Base-by-base conservation (phyloP, 2,113 vertebrate species). In the Dicentrarchus labrax region DNA sequence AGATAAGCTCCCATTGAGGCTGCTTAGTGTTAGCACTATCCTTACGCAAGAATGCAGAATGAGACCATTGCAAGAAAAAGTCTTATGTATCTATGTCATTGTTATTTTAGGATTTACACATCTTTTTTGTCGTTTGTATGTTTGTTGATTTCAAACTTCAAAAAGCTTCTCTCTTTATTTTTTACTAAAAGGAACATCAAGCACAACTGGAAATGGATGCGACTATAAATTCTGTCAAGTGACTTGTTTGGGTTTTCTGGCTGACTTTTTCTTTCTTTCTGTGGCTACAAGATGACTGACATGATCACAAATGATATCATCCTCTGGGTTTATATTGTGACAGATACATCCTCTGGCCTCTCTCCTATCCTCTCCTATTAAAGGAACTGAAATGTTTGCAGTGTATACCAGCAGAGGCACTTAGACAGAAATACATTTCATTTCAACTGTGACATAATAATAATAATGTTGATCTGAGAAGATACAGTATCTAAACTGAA, bases 331-430 rank as follows among this genome's bases (percentile, higher is more conserved):
- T 30, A 30, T 30, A 30, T 50, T 50, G 45, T 12, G 22, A 72
- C 22, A 56, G 16, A n/a, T 56, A 19, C 21, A 11, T 57, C 51
- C 62, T 51, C 11, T 13, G 21, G 21, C 16, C 41, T 39, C 24
- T 50, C 51, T 69, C 48, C 8, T n/a, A n/a, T n/a, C n/a, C n/a
- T n/a, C n/a, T 82, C 24, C 47, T 64, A n/a, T 47, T 8, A n/a
- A 56, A 80, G 50, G 30, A n/a, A 43, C 13, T 38, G 22, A n/a
- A 64, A 80, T 64, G 48, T 36, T 71, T 64, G 16, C 72, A 51
- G 12, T 62, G 4, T n/a, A 16, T 59, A 48, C 24, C 3, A 16
- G 12, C 47, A 53, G 8, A 53, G 4, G 53, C 48, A 17, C 15
- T 9, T 21, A 38, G 17, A 71, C 12, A 13, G 13, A 53, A 53